phyloP scores from a whole-genome alignment of 2,113 vertebrate genomes.

The Tachuris rubrigastra region DNA sequence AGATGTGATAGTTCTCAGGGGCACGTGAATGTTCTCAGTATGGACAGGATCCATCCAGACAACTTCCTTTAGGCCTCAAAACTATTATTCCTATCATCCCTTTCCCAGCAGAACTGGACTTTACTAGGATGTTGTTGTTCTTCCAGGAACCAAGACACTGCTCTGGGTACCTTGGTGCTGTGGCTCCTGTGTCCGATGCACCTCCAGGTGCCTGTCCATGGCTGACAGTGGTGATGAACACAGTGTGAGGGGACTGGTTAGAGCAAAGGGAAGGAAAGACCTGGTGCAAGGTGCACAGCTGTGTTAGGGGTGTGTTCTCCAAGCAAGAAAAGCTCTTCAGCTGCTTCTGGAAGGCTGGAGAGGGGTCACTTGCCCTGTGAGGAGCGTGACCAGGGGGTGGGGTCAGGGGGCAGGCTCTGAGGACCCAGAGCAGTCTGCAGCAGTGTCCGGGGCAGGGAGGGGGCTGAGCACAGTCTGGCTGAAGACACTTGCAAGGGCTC shows the following conservation, averaged over 20 bases:
- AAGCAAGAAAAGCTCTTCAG: neutral
- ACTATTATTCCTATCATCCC: neutral
- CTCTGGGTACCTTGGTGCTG: neutral
- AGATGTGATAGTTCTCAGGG: neutral
- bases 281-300: neutral
- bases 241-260: neutral
- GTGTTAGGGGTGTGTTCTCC: neutral
- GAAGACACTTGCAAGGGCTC: neutral
- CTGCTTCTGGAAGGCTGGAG: neutral
- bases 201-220: neutral
- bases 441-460: neutral
- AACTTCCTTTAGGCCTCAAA: neutral
- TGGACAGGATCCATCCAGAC: neutral
- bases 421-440: no score
- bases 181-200: accelerated
- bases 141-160: accelerated
- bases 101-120: neutral
- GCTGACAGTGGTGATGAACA: neutral
- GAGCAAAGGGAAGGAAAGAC: neutral
- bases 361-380: accelerated
- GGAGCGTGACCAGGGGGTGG: no score
- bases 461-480: neutral
- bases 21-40: neutral
- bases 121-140: neutral
- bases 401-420: accelerated